Conservation (phyloP, 2,113 vertebrate species). For the Tapirus terrestris region DNA sequence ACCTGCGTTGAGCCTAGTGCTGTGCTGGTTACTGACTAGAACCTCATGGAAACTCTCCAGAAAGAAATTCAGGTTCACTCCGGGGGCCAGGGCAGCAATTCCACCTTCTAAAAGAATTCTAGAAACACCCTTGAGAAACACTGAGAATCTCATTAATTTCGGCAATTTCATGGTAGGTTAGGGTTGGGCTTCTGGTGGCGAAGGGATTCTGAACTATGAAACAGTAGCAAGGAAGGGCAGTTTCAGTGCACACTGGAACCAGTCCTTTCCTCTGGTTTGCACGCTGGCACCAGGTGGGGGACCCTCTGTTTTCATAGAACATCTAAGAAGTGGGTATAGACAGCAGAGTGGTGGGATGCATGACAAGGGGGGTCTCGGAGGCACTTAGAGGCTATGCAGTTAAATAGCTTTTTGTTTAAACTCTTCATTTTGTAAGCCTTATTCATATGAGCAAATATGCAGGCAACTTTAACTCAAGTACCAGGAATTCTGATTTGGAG, state of each 20-base stretch:
- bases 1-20: not conserved
- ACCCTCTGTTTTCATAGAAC: not conserved
- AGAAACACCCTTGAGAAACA: not conserved
- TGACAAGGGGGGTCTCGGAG: fast-evolving
- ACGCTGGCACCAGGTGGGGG: not conserved
- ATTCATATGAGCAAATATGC: not conserved
- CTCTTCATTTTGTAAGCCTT: not conserved
- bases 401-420: not conserved
- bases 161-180: not conserved
- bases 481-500: not conserved
- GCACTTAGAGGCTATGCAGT: not conserved
- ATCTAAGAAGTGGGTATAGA: not conserved
- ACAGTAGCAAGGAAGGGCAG: not conserved
- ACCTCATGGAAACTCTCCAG: not conserved
- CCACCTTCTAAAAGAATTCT: not conserved
- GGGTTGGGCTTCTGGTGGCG: not conserved
- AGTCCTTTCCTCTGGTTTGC: not conserved
- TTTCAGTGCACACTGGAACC: too few species aligned
- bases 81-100: not conserved
- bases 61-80: not conserved
- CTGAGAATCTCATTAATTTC: not conserved
- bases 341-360: too few species aligned
- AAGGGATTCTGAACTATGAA: not conserved
- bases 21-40: not conserved
- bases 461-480: not conserved